phyloP scores from a whole-genome alignment of 1,140 invertebrate species.

The Goniozus legneri region DNA sequence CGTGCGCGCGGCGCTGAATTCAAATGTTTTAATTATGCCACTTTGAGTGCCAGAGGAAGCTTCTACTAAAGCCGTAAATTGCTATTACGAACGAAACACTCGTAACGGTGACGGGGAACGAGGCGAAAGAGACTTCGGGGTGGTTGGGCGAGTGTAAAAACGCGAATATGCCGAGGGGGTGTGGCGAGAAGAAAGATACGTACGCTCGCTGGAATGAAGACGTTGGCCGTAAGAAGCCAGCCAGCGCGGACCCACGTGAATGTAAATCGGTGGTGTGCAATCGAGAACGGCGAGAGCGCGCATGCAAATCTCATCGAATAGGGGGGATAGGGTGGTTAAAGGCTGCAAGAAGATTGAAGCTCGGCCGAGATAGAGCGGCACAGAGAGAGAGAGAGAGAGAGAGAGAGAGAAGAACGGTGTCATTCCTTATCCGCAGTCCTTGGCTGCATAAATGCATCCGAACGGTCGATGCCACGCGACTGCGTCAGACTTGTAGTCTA shows the following conservation, averaged over 20 bases:
- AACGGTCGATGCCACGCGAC: constrained; percentile 20
- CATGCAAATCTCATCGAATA: constrained; percentile 29
- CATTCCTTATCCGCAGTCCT: constrained; percentile 44
- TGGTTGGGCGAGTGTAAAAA: no score
- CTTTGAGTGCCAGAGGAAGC: constrained; percentile 4
- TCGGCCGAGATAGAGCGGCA: constrained; percentile 11
- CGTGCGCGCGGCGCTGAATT: constrained; percentile 17
- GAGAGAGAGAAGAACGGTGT: constrained; percentile 24
- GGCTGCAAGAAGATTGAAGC: constrained; percentile 40
- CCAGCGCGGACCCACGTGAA: constrained; percentile 17
- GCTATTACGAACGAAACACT: neutral
- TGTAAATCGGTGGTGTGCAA: constrained; percentile 26
- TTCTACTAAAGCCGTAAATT: neutral
- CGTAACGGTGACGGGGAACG: neutral
- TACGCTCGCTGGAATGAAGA: no score
- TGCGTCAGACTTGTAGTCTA: no score
- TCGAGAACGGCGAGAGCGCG: constrained; percentile 14
- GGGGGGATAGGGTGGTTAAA: constrained; percentile 17
- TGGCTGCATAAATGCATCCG: constrained; percentile 45
- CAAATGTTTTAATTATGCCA: constrained; percentile 10
- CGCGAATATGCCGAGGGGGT: no score
- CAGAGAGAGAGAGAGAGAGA: neutral
- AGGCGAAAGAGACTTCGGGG: neutral
- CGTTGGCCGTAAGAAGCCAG: no score
- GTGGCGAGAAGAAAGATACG: no score